Evolutionary conservation across 2,888 invertebrate genomes (phyloP), one percentile per base, ranked within the genome.

Genomic region (Macropis europaea): DNA sequence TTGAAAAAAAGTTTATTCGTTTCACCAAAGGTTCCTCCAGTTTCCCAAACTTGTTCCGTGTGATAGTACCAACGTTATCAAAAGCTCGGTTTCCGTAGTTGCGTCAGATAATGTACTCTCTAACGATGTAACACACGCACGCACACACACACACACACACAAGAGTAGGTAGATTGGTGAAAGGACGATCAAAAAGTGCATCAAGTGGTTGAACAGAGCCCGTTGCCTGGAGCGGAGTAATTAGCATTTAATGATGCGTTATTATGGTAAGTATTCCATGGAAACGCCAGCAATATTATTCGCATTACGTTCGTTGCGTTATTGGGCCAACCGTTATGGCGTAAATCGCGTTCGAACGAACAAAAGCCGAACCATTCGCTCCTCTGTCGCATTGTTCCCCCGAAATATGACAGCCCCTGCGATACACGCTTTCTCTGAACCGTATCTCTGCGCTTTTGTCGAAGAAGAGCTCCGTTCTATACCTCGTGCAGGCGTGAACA

Each of bases 171-270:
- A 9, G 52, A 19, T 2, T 36, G 36, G 57, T 3, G 17, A 40
- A 50, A 45, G 45, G 36, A 38, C 45, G 54, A 61, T 62, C 54
- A 43, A 56, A 62, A 56, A 19, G 36, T 36, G 3, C 54, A 13
- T n/a, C 11, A 15, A 15, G 7, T 7, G 19, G 15, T 13, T 3
- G 24, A 3, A 26, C 15, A n/a, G n/a, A n/a, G n/a, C n/a, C n/a
- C 15, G 17, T 15, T 11, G 19, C n/a, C n/a, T 9, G 6, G 9
- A 19, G 24, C 19, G 3, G n/a, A 6, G 11, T 60, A 69, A 69
- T 69, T 54, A 57, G 38, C 64, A 43, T 64, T 69, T 45, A 61
- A 61, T 52, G 52, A 66, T 22, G 24, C 43, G 61, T 52, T 52
- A 45, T 61, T 66, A 24, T 17, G 28, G 15, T 34, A n/a, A 54